Evolutionary conservation across 2,113 vertebrate genomes (phyloP).

Genomic region (Pluvianellus socialis): DNA sequence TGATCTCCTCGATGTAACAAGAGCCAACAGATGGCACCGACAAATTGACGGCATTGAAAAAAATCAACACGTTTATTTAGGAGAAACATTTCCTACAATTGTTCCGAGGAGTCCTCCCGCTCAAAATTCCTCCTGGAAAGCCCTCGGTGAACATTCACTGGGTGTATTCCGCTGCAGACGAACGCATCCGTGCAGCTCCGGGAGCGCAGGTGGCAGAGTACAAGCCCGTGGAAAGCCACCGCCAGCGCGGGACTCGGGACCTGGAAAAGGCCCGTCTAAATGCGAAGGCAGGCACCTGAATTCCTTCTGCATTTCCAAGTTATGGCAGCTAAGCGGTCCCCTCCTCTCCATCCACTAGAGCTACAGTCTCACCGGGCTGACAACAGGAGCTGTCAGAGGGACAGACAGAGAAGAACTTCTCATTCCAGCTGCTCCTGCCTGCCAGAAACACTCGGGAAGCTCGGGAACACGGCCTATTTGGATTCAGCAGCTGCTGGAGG

Average conservation of each 20-base stretch:
- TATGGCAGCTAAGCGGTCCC: neutral
- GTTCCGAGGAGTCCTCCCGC: neutral
- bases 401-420: neutral
- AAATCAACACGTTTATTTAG: neutral
- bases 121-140: neutral
- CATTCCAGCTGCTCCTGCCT: neutral
- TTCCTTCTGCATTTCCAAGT: neutral
- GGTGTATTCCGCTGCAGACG: rapidly evolving
- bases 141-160: neutral
- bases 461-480: neutral
- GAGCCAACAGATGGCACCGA: constrained; percentile 43
- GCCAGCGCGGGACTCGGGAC: rapidly evolving
- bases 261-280: neutral
- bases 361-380: neutral
- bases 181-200: rapidly evolving
- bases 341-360: neutral
- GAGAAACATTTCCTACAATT: constrained; percentile 21
- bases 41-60: neutral
- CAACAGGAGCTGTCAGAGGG: neutral
- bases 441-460: neutral
- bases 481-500: neutral
- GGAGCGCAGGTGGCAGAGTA: rapidly evolving
- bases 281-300: rapidly evolving
- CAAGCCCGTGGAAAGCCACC: rapidly evolving
- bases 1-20: neutral